These are phyloP conservation scores for Paracentrotus lividus DNA, from an alignment of 53 echinoderm and acorn worm species.

Conservation along the genomic window DNA sequence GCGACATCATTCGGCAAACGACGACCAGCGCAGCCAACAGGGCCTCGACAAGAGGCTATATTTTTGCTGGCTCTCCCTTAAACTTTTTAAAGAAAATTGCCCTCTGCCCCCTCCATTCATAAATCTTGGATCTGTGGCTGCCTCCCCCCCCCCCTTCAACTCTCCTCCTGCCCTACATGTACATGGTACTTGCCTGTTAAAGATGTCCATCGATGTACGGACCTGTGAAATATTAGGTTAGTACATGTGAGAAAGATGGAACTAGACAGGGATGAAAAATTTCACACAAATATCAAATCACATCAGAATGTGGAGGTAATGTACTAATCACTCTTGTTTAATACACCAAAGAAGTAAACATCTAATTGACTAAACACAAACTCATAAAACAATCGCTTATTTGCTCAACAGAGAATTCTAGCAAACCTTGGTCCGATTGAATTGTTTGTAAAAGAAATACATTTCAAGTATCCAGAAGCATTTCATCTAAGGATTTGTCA, in stretches of 20 bases:
- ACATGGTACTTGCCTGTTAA: not conserved
- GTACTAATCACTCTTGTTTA: not conserved
- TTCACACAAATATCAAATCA: constrained; percentile 16
- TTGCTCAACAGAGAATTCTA: constrained; percentile 38
- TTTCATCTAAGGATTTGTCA: no score
- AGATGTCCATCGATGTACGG: not conserved
- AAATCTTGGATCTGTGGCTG: not conserved
- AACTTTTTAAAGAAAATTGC: no score
- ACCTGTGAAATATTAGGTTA: not conserved
- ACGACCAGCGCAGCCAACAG: no score
- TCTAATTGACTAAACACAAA: constrained; percentile 27
- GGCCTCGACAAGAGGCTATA: no score
- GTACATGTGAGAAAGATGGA: not conserved
- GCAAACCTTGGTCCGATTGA: not conserved
- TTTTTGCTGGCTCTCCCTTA: no score
- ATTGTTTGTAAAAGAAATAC: not conserved
- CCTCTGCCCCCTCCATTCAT: no score
- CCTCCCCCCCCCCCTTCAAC: not conserved
- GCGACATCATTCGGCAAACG: no score
- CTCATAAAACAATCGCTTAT: not conserved
- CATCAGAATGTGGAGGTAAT: not conserved
- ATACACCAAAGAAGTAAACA: constrained; percentile 24
- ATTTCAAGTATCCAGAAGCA: not conserved
- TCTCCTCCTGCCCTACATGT: not conserved
- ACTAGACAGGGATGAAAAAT: not conserved